phyloP scores from a whole-genome alignment of 92 coral and sea anemone species.

The Bergia sp. region DNA sequence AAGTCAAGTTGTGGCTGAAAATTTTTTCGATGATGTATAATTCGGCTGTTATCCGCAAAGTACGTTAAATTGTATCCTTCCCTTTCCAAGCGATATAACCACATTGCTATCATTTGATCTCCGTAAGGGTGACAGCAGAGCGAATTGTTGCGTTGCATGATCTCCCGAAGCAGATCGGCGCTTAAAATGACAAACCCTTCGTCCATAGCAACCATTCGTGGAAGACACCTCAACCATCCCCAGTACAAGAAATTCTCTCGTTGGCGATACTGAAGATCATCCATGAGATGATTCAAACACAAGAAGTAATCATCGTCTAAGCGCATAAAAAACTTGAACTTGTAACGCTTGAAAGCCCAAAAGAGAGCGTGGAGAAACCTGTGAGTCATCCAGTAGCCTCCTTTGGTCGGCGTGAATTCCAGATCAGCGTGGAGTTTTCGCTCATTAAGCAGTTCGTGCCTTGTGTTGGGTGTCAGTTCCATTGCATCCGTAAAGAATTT shows the following conservation, averaged over 20 bases:
- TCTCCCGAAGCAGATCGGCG: constrained; percentile 51
- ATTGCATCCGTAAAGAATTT: constrained; percentile 60
- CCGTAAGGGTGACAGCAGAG: constrained; percentile 63
- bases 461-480: constrained; percentile 24
- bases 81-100: constrained; percentile 51
- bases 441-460: constrained; percentile 33
- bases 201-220: constrained; percentile 71
- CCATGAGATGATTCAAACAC: constrained; percentile 59
- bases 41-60: constrained; percentile 58
- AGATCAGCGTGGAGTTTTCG: constrained; percentile 41
- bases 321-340: constrained; percentile 56
- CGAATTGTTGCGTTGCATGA: constrained; percentile 57
- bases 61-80: constrained; percentile 58
- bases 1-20: constrained; percentile 18
- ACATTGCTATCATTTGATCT: constrained; percentile 72
- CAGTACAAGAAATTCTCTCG: constrained; percentile 59
- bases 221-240: constrained; percentile 58
- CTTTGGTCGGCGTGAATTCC: constrained; percentile 55
- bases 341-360: constrained; percentile 62
- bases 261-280: constrained; percentile 55
- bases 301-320: constrained; percentile 72
- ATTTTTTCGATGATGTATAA: constrained; percentile 35
- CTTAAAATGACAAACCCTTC: constrained; percentile 59
- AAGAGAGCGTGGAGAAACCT: constrained; percentile 55
- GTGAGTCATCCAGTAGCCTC: constrained; percentile 56